Base-by-base conservation (phyloP, 2,113 vertebrate genomes). In the Myrmophylax atrothorax region DNA sequence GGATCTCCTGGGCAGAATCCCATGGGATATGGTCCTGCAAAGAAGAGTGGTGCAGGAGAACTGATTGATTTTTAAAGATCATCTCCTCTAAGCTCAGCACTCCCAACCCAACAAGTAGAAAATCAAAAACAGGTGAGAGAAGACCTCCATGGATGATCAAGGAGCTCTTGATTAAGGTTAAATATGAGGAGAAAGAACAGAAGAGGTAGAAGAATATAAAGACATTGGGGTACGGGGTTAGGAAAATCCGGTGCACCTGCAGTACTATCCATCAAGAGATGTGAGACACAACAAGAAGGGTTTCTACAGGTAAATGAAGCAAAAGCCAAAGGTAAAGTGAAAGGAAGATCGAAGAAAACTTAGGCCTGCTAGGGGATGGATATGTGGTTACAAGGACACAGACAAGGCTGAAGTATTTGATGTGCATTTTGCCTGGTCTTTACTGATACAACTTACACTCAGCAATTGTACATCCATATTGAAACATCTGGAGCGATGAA, bases 401-500 rank as follows among this genome's bases (percentile, higher is more conserved):
- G 12, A 31, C 37, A 38, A 89, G 17, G 19, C 29, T 73, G 18
- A 66, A 62, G 7, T 24, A 58, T 40, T 46, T 38, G 17, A 47
- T 81, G 29, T 29, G 7, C 13, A 59, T 46, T 89, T 70, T 3
- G 1, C 26, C 62, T 81, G 31, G 14, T 47, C 25, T 69, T 56
- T 59, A 28, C 20, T 35, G 37, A 52, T 69, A 59, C 10, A 66
- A 35, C 4, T 64, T 52, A 69, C 31, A 56, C 25, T 70, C 44
- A 25, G 29, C 44, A 58, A 28, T 12, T 46, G 25, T 33, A 64
- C 0, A 0, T 17, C 14, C 22, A 28, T 37, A 18, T 13, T 7
- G 62, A 80, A 74, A 75, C 40, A 8, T 58, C 55, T 31, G 14
- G n/a, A 68, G n/a, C 12, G 75, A 75, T 35, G 17, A 67, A 69